Conservation (phyloP, 2,888 invertebrate species). For the Dasysyrphus albostriatus region DNA sequence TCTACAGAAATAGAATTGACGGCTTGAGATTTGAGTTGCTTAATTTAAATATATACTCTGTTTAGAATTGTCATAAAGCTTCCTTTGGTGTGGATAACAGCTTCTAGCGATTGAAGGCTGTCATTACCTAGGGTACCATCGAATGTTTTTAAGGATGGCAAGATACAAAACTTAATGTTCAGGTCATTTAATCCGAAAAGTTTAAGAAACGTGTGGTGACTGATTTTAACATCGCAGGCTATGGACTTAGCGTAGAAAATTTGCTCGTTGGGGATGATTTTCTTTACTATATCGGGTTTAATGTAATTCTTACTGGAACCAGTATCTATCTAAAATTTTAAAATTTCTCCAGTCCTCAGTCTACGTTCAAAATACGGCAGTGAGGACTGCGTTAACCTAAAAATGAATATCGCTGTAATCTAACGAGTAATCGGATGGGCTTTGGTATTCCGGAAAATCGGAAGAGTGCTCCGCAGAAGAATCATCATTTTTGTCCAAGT, state of each 20-base stretch:
- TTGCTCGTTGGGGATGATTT: neutral
- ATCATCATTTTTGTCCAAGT: too few species aligned
- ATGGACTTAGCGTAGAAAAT: constrained; percentile 34
- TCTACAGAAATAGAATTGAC: neutral
- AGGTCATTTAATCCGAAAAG: constrained; percentile 10
- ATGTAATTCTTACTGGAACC: constrained; percentile 13
- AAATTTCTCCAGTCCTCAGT: constrained; percentile 1
- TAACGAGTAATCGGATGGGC: too few species aligned
- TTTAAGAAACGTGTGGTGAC: constrained; percentile 17
- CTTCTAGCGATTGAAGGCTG: neutral
- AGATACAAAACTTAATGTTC: constrained; percentile 9
- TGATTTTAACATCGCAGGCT: constrained; percentile 34
- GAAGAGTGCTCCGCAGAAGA: too few species aligned
- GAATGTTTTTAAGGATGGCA: neutral
- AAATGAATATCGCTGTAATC: too few species aligned
- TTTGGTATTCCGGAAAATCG: too few species aligned
- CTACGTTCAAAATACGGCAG: constrained; percentile 4
- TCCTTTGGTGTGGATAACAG: too few species aligned
- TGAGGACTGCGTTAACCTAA: constrained; percentile 9
- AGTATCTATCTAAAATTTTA: constrained; percentile 32
- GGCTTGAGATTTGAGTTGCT: too few species aligned
- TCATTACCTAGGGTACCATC: neutral
- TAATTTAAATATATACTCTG: too few species aligned
- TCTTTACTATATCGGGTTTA: neutral
- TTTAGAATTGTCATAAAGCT: too few species aligned